A percentile compares a stretch with the other conserved stretches of the same genome.
Evolutionary conservation across 2,888 invertebrate species (phyloP).

Genomic region (Nomada flava): DNA sequence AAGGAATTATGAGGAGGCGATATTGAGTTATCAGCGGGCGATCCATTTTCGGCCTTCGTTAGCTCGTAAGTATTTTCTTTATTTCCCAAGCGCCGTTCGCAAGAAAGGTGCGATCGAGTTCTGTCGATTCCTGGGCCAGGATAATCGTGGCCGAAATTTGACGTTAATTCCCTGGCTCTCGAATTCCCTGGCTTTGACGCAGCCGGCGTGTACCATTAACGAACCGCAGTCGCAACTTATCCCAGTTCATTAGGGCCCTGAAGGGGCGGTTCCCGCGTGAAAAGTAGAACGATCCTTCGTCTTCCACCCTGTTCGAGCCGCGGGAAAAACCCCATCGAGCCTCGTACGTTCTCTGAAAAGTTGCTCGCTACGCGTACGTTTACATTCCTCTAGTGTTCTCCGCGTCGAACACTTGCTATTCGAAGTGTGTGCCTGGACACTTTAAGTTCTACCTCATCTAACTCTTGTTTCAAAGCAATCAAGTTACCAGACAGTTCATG

Average conservation of each 20-base stretch:
- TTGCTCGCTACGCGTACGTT: too few relatives aligned
- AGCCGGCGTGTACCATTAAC: slow-evolving; percentile 33
- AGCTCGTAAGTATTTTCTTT: slow-evolving; percentile 90
- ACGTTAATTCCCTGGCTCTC: slow-evolving; percentile 19
- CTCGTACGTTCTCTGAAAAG: background rate
- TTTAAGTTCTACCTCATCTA: background rate
- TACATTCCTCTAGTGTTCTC: background rate
- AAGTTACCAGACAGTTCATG: background rate
- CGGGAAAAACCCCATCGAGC: background rate
- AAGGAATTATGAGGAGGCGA: slow-evolving; percentile 94
- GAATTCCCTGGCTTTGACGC: slow-evolving; percentile 47
- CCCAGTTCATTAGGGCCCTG: slow-evolving; percentile 31
- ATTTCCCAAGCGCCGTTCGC: slow-evolving; percentile 13
- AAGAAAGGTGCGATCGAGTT: slow-evolving; percentile 16
- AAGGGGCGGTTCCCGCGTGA: slow-evolving; percentile 12
- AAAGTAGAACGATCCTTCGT: slow-evolving; percentile 25
- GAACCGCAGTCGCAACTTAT: slow-evolving; percentile 45
- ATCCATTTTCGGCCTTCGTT: slow-evolving; percentile 96
- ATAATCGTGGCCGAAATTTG: slow-evolving; percentile 10
- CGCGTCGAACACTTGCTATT: background rate
- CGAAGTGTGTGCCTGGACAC: background rate
- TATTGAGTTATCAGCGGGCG: slow-evolving; percentile 95
- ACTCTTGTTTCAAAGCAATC: background rate
- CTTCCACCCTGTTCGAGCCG: background rate
- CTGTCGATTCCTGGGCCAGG: background rate